Percentiles rank a stretch among this genome's conserved stretches.
phyloP scores from a whole-genome alignment of 2,797 vertebrate species.

The Delichon dasypus region DNA sequence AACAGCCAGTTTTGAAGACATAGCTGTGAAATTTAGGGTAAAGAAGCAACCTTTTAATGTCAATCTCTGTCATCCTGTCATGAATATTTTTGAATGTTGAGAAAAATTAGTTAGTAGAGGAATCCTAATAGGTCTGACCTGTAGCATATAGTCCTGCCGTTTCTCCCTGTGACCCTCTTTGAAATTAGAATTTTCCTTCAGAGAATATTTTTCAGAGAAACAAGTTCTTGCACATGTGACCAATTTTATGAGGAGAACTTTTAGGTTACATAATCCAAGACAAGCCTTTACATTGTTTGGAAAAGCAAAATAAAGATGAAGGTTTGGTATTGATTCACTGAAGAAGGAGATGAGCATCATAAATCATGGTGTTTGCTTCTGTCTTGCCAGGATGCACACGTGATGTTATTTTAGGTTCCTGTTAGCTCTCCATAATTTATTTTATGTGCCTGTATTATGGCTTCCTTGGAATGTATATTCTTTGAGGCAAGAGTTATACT shows the following conservation, averaged over 20 bases:
- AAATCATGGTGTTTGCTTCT: neutral
- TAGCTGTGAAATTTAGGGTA: neutral
- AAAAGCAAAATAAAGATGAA: neutral
- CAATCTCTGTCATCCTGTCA: neutral
- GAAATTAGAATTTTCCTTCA: neutral
- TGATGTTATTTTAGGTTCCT: neutral
- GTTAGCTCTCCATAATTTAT: neutral
- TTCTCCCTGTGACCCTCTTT: neutral
- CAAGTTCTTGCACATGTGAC: neutral
- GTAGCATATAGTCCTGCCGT: neutral
- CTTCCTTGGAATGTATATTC: neutral
- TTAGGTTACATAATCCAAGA: too few relatives aligned
- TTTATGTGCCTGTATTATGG: neutral
- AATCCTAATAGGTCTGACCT: neutral
- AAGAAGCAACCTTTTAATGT: neutral
- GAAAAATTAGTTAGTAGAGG: neutral
- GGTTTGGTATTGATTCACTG: neutral
- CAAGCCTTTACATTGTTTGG: neutral
- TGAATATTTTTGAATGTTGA: neutral
- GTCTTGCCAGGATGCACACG: neutral
- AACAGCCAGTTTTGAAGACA: neutral
- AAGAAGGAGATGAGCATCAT: neutral
- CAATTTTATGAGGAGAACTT: neutral
- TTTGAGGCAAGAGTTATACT: neutral
- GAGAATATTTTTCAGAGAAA: neutral